A percentile compares a stretch with the other conserved stretches of the same genome.
phyloP scores from a whole-genome alignment of 92 coral and sea anemone species.

The Micromussa lordhowensis region DNA sequence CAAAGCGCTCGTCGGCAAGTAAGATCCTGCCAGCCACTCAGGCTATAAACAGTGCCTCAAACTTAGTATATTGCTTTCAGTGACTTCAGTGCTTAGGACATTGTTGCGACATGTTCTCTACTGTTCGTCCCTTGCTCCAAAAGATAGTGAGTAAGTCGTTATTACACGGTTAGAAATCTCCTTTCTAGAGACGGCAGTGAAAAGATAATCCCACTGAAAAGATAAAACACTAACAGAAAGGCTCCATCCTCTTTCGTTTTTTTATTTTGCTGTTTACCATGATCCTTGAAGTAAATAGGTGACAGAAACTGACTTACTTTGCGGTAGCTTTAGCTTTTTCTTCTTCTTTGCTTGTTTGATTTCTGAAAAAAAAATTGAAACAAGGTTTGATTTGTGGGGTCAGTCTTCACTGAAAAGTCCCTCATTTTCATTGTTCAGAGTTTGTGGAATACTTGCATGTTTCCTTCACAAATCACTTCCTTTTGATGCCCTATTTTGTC shows the following conservation, averaged over 20 bases:
- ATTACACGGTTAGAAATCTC: neutral
- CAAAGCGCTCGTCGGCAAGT: no score
- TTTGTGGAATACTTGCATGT: no score
- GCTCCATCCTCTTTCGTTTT: no score
- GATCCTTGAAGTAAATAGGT: neutral
- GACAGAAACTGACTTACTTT: constrained; percentile 1
- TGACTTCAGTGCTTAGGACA: neutral
- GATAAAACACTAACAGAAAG: neutral
- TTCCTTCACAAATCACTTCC: neutral
- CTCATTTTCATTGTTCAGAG: no score
- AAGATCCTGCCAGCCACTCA: no score
- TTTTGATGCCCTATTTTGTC: neutral
- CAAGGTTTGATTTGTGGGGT: neutral
- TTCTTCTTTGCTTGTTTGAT: constrained; percentile 30
- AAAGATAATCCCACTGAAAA: neutral
- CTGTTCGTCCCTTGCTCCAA: neutral
- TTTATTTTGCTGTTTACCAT: neutral
- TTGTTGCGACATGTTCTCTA: neutral
- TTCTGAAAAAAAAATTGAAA: neutral
- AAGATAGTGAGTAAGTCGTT: neutral
- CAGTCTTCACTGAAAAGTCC: neutral
- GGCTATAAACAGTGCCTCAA: no score
- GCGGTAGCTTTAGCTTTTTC: constrained; percentile 24
- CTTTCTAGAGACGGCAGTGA: neutral
- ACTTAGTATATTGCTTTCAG: no score